Percentiles rank a stretch among this genome's conserved stretches.
Conservation (phyloP, 2,797 vertebrate genomes). For the Calcarius lapponicus region DNA sequence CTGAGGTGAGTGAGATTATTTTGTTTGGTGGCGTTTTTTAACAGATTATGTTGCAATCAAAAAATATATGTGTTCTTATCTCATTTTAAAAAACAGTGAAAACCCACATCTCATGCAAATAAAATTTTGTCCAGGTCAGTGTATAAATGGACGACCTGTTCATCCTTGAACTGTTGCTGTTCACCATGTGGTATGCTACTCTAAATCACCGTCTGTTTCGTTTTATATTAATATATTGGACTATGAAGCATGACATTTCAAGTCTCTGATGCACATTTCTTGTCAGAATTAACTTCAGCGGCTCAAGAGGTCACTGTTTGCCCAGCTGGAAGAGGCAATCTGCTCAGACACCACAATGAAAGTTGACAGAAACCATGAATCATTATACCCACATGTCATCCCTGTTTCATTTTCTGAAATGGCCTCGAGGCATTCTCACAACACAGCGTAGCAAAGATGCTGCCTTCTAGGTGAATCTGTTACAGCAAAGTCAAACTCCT, state of each 20-base stretch:
- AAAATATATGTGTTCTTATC: not conserved
- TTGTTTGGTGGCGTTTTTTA: not conserved
- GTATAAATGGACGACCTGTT: not conserved
- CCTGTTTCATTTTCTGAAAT: not conserved
- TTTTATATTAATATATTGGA: not conserved
- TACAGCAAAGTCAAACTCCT: not conserved
- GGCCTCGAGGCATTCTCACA: not conserved
- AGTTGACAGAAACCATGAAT: slow-evolving; percentile 7
- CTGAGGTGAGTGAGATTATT: not conserved
- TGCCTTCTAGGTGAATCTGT: not conserved
- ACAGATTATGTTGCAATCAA: not conserved
- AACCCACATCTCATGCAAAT: not conserved
- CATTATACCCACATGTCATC: not conserved
- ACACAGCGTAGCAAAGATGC: not conserved
- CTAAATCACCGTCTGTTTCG: not conserved
- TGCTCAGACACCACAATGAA: not conserved
- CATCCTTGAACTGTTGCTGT: not conserved
- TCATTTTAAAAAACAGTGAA: not conserved
- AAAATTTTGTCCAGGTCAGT: not conserved
- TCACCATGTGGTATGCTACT: not conserved
- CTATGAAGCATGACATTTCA: not conserved
- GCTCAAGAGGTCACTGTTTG: not conserved
- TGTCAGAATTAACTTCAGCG: not conserved
- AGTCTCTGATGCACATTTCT: not conserved
- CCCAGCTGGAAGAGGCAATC: slow-evolving; percentile 7